Evolutionary conservation across 2,888 invertebrate genomes (phyloP).

Genomic region (Phrixothrix hirtus): DNA sequence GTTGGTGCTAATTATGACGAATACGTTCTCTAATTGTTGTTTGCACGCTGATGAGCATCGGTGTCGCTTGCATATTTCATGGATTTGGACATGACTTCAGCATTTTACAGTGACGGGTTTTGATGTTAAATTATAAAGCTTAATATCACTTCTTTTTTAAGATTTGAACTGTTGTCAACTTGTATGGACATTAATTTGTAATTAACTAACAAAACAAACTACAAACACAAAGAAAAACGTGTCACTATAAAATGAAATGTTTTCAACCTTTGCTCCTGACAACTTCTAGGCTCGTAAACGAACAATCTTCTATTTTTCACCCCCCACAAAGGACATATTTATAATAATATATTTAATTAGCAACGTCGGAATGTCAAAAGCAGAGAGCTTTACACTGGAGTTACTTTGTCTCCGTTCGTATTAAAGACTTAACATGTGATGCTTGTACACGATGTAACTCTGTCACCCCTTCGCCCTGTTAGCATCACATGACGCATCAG

Average conservation of each 20-base stretch:
- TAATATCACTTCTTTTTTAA: slow-evolving; percentile 6
- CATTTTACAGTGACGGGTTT: slow-evolving; percentile 22
- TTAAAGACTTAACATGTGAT: slow-evolving; percentile 42
- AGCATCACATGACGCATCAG: slow-evolving; percentile 11
- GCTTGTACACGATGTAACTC: slow-evolving; percentile 34
- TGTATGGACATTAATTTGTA: neutral
- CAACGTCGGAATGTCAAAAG: slow-evolving; percentile 53
- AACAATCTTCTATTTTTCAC: slow-evolving; percentile 51
- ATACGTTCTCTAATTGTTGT: slow-evolving; percentile 52
- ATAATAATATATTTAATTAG: slow-evolving; percentile 56
- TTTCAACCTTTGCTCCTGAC: slow-evolving; percentile 23
- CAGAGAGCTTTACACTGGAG: slow-evolving; percentile 53
- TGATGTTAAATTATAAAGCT: slow-evolving; percentile 13
- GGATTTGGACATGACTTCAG: slow-evolving; percentile 41
- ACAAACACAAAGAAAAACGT: slow-evolving; percentile 10
- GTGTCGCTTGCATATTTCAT: slow-evolving; percentile 50
- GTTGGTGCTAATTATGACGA: slow-evolving; percentile 51
- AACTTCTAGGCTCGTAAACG: slow-evolving; percentile 35
- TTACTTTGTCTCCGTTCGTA: slow-evolving; percentile 49
- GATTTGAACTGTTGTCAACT: neutral
- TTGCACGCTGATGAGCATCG: slow-evolving; percentile 46
- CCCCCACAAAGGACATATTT: slow-evolving; percentile 49
- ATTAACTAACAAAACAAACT: neutral
- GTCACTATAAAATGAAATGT: slow-evolving; percentile 15
- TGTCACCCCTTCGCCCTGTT: slow-evolving; percentile 15